Base-by-base conservation (phyloP, 2,888 invertebrate species). In the Drosophila kokeensis region DNA sequence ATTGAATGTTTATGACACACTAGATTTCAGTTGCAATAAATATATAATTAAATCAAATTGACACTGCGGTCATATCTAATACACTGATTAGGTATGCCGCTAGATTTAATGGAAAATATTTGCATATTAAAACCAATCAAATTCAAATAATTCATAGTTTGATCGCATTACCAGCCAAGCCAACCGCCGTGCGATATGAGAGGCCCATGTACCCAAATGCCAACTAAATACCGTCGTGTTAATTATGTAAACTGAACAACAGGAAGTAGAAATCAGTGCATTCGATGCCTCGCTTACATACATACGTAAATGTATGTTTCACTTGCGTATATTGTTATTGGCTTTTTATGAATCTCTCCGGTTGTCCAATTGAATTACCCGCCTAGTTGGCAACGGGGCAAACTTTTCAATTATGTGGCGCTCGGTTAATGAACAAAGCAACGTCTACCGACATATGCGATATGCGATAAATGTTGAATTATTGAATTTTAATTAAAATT, bases 401-500 rank as follows among this genome's bases (percentile, higher is more conserved):
- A 76, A 72, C 73, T 72, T 80, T 89, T 86, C 83, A 83, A 87
- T 89, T 79, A 81, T 75, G 61, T 59, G 58, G 32, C 65, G 59
- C 55, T 54, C 45, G 70, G 74, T 69, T 76, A 85, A 87, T 83
- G 70, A 77, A 81, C 80, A 85, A 75, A 81, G 77, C 77, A 59
- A 49, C 34, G 42, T 52, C 50, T 48, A 72, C 36, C 40, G 49
- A 40, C 64, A 69, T 53, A 42, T 38, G 71, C 59, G 63, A 38
- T 64, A 67, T 73, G 61, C 69, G 68, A 78, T 75, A 64, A 65
- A 81, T 68, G 79, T 76, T 82, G 66, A 85, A 87, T 88, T 84
- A 84, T 88, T 86, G 69, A 88, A 75, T 73, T 76, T 84, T 82
- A 87, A 86, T 88, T 84, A 82, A 82, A 86, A 82, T 75, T 60